A percentile compares a stretch with the other conserved stretches of the same genome.
phyloP scores from a whole-genome alignment of 2,797 vertebrate species.

The Myotis daubentonii region DNA sequence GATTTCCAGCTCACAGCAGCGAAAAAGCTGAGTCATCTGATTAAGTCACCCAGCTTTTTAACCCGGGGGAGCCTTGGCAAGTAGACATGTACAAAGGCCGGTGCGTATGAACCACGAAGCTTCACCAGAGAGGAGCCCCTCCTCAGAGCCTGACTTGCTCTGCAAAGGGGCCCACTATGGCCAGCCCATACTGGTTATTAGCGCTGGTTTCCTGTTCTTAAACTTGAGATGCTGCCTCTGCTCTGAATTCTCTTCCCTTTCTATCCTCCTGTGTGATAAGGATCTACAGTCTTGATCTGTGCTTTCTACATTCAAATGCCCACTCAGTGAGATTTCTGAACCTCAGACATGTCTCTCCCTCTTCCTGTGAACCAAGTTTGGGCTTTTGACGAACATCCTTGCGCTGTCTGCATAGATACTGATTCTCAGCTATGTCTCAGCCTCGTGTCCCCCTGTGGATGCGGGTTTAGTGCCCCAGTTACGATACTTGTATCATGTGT shows the following conservation, averaged over 20 bases:
- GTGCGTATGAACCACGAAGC: not conserved
- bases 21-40: not conserved
- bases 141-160: not conserved
- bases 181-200: not conserved
- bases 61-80: not conserved
- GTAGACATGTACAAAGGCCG: too few relatives aligned
- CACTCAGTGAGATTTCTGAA: not conserved
- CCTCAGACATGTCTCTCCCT: not conserved
- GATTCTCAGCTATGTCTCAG: not conserved
- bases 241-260: not conserved
- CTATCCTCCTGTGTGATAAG: not conserved
- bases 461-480: fast-evolving
- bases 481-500: fast-evolving
- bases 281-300: not conserved
- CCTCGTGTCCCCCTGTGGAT: not conserved
- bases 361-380: not conserved
- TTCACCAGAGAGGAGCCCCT: not conserved
- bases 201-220: not conserved
- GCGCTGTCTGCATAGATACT: not conserved
- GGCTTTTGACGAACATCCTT: not conserved
- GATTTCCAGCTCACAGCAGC: not conserved
- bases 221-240: not conserved
- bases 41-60: not conserved
- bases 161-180: not conserved
- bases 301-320: not conserved